Evolutionary conservation across 2,113 vertebrate genomes (phyloP).

Genomic region (Passer montanus): DNA sequence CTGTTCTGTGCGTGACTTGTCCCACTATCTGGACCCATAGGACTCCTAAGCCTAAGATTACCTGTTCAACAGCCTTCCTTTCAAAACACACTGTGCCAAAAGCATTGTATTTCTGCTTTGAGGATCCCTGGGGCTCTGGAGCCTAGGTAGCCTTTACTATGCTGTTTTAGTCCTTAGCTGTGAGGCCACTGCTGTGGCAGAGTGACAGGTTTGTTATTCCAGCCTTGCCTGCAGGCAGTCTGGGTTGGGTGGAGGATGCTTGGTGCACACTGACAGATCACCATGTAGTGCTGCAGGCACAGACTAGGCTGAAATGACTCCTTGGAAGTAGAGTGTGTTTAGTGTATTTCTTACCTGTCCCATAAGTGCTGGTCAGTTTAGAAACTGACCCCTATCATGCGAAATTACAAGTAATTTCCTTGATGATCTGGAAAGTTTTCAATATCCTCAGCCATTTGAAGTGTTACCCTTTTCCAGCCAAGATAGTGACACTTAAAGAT

Average conservation of each 20-base stretch:
- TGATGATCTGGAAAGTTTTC: not conserved
- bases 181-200: not conserved
- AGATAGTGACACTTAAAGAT: not conserved
- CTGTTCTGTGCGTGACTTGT: not conserved
- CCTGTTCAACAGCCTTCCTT: not conserved
- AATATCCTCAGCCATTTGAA: not conserved
- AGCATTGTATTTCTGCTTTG: not conserved
- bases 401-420: not conserved
- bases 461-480: slow-evolving; percentile 4
- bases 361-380: not conserved
- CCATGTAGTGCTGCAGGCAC: not conserved
- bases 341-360: not conserved
- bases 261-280: not conserved
- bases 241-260: not conserved
- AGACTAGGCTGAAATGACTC: not conserved
- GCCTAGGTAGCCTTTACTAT: not conserved
- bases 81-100: not conserved
- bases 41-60: not conserved
- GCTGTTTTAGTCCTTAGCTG: not conserved
- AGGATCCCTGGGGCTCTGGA: not conserved
- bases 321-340: not conserved
- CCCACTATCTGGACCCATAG: not conserved
- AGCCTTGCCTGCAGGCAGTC: not conserved
- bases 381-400: not conserved
- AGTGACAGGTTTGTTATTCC: not conserved